Evolutionary conservation across 2,797 vertebrate species (phyloP), one percentile per base, ranked within the genome.

Genomic region (Tolypeutes matacus): DNA sequence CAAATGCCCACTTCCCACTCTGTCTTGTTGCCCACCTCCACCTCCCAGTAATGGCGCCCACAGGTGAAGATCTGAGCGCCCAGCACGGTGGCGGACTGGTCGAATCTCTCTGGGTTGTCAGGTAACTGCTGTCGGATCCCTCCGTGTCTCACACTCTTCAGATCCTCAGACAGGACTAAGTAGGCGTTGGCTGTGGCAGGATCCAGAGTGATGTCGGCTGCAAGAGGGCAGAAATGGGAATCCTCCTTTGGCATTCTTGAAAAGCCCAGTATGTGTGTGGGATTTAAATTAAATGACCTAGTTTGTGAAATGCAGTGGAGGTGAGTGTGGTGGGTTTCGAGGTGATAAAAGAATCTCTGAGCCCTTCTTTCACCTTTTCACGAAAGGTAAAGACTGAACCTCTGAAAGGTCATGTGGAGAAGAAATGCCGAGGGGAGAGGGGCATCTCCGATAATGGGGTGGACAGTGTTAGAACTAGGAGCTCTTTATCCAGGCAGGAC

Each of bases 1-100:
- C 98, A 98, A 87, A 98, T 97, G 56, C 98, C 98, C 29, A 98
- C 89, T 0, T 98, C 98, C 98, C 98, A 98, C 27, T 98, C 98
- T 0, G 98, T 98, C 5, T 98, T 94, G 7, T 95, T 9, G 0
- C 97, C 97, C 83, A 98, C 98, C 64, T 98, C 97, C 95, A 98
- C 97, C 49, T 97, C 95, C 98, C 98, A 98, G 80, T 94, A 97
- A 46, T 98, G 98, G 0, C 98, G 95, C 3, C 98, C 98, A 0
- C 94, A 53, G 0, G 10, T 93, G n/a, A 98, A 98, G 27, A 83
- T 27, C 86, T 97, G 98, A 20, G 84, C 65, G 0, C 98, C 98
- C 93, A 98, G 15, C 70, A 98, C 98, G 0, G 97, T 97, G 6
- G 97, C 98, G 70, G 97, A 97, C 86, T 95, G 95, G 72, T 98